A percentile compares a stretch with the other conserved stretches of the same genome.
Evolutionary conservation across 2,113 vertebrate species (phyloP).

Genomic region (Psophia crepitans): DNA sequence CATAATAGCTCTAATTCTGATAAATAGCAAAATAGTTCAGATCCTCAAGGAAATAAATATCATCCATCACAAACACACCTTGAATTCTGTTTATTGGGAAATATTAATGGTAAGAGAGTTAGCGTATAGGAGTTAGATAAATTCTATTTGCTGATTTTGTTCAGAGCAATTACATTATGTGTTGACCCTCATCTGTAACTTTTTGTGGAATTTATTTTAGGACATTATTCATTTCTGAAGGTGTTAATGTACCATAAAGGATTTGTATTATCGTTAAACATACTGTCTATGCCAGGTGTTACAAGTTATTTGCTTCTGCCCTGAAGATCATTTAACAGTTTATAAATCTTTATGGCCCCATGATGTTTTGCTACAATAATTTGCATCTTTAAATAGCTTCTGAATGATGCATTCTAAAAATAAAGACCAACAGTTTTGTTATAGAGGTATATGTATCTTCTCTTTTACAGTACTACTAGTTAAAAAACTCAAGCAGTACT

Average conservation of each 20-base stretch:
- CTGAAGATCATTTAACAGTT: conserved; percentile 65
- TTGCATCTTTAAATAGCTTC: conserved; percentile 15
- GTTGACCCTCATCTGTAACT: conserved; percentile 77
- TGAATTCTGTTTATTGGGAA: conserved; percentile 76
- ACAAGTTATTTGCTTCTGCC: conserved; percentile 67
- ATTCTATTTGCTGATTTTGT: conserved; percentile 69
- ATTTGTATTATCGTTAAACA: conserved; percentile 71
- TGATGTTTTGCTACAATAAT: conserved; percentile 30
- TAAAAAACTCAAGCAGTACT: neutral
- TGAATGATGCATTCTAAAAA: neutral
- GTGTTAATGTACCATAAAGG: conserved; percentile 76
- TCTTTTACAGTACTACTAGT: neutral
- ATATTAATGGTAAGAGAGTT: conserved; percentile 69
- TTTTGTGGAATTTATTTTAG: conserved; percentile 69
- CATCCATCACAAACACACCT: conserved; percentile 72
- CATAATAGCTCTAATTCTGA: conserved; percentile 73
- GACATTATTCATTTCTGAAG: conserved; percentile 76
- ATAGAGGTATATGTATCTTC: neutral
- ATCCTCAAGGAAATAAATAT: conserved; percentile 76
- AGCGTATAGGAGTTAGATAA: conserved; percentile 64
- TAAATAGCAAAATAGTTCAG: conserved; percentile 75
- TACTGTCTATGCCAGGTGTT: conserved; percentile 71
- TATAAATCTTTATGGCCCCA: conserved; percentile 67
- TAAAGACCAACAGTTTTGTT: neutral
- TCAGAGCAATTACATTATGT: conserved; percentile 70